Percentiles rank a stretch among this genome's conserved stretches.
Conservation (phyloP, 2,888 invertebrate species). For the Charanyca ferruginea region DNA sequence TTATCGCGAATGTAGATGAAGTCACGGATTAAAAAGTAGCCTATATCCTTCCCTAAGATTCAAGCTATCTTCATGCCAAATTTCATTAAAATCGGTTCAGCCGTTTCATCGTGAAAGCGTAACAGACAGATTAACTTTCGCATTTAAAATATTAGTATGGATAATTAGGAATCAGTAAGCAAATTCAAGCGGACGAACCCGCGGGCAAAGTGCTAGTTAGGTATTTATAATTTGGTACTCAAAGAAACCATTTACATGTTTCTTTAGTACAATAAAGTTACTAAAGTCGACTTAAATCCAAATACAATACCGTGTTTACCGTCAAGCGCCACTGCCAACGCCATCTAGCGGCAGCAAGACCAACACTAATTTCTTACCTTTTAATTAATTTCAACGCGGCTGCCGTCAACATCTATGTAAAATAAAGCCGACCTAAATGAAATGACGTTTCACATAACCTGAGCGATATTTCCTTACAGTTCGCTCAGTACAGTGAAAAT, state of each 20-base stretch:
- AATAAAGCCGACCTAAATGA: constrained; percentile 62
- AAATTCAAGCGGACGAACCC: too few species aligned
- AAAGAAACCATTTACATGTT: background rate
- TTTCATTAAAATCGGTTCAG: too few species aligned
- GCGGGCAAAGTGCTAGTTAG: too few species aligned
- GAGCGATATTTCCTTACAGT: constrained; percentile 71
- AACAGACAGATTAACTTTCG: too few species aligned
- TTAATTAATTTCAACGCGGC: constrained; percentile 56
- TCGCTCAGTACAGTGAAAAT: constrained; percentile 70
- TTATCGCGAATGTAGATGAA: too few species aligned
- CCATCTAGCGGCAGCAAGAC: constrained; percentile 47
- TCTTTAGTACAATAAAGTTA: background rate
- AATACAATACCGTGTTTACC: background rate
- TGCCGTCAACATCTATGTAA: constrained; percentile 54
- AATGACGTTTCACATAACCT: constrained; percentile 66
- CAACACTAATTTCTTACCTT: constrained; percentile 35
- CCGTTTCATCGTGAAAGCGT: too few species aligned
- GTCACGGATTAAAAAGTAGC: too few species aligned
- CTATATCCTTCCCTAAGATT: too few species aligned
- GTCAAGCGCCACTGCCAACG: constrained; percentile 22
- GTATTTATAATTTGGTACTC: constrained; percentile 4
- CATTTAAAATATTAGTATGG: too few species aligned
- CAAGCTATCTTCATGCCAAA: too few species aligned
- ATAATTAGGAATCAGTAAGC: too few species aligned
- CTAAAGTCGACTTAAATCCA: background rate